A percentile compares a stretch with the other conserved stretches of the same genome.
These are phyloP conservation scores for Catocala sponsa DNA, from an alignment of 2,888 invertebrate species.

Conservation along the genomic window DNA sequence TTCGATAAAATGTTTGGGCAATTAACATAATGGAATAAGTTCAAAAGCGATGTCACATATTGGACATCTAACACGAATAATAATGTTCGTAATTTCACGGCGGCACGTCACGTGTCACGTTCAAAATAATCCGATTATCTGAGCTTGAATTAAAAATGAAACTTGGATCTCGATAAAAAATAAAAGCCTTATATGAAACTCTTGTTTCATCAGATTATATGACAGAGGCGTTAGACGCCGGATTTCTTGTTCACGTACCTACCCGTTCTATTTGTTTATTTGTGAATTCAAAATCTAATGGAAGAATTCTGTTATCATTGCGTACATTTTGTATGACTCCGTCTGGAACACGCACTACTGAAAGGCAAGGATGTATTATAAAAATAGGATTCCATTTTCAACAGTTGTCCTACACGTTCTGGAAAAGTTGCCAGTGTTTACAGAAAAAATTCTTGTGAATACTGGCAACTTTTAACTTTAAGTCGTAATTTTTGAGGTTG, in stretches of 20 bases:
- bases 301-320: constrained; percentile 49
- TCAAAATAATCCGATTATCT: constrained; percentile 31
- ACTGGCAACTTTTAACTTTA: neutral
- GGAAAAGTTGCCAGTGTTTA: constrained; percentile 1
- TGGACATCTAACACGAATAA: neutral
- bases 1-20: no score
- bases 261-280: constrained; percentile 44
- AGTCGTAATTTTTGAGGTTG: constrained; percentile 1
- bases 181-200: constrained; percentile 29
- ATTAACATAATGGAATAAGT: neutral
- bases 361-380: no score
- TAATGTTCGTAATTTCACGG: constrained; percentile 19
- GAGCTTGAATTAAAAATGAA: constrained; percentile 36
- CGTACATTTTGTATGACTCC: constrained; percentile 45
- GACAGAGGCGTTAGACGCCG: constrained; percentile 26
- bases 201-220: constrained; percentile 45
- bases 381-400: no score
- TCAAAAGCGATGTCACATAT: neutral
- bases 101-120: constrained; percentile 17
- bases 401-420: no score
- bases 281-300: constrained; percentile 47
- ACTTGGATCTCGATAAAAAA: constrained; percentile 18
- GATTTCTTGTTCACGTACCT: constrained; percentile 24
- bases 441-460: neutral
- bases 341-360: constrained; percentile 10